Evolutionary conservation across 1,140 invertebrate genomes (phyloP).

Genomic region (Semibalanus balanoides): DNA sequence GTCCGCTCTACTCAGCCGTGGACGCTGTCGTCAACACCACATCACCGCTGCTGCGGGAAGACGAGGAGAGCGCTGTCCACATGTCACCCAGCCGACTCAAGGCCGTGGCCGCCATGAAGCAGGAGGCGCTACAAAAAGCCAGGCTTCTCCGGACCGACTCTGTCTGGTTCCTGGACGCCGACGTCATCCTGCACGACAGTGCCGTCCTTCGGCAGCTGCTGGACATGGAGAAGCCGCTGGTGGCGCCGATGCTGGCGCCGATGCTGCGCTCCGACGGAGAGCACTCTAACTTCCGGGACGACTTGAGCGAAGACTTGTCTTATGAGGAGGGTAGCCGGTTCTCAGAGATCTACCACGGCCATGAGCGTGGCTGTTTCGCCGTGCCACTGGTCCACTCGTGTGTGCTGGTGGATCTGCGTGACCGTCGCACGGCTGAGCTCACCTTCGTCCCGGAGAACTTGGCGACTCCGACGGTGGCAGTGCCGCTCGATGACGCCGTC

Average conservation of each 20-base stretch:
- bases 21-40: constrained; percentile 1
- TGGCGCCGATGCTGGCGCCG: constrained; percentile 74
- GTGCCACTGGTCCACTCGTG: constrained; percentile 90
- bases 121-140: constrained; percentile 56
- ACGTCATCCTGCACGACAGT: constrained; percentile 65
- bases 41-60: constrained; percentile 31
- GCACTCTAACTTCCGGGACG: constrained; percentile 94
- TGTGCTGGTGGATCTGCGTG: constrained; percentile 63
- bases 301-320: constrained; percentile 74
- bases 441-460: constrained; percentile 57
- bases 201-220: constrained; percentile 53
- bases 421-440: constrained; percentile 43
- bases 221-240: constrained; percentile 35
- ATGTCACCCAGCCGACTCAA: constrained; percentile 61
- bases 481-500: constrained; percentile 82
- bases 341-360: constrained; percentile 55
- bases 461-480: constrained; percentile 42
- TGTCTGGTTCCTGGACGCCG: constrained; percentile 72
- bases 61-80: constrained; percentile 42
- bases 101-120: constrained; percentile 65
- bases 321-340: constrained; percentile 78
- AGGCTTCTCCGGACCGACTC: constrained; percentile 68
- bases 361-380: constrained; percentile 55
- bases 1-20: too few species aligned
- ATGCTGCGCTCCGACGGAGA: constrained; percentile 69